Percentiles rank a stretch among this genome's conserved stretches.
Conservation (phyloP, 2,113 vertebrate species). For the Henicopernis longicauda region DNA sequence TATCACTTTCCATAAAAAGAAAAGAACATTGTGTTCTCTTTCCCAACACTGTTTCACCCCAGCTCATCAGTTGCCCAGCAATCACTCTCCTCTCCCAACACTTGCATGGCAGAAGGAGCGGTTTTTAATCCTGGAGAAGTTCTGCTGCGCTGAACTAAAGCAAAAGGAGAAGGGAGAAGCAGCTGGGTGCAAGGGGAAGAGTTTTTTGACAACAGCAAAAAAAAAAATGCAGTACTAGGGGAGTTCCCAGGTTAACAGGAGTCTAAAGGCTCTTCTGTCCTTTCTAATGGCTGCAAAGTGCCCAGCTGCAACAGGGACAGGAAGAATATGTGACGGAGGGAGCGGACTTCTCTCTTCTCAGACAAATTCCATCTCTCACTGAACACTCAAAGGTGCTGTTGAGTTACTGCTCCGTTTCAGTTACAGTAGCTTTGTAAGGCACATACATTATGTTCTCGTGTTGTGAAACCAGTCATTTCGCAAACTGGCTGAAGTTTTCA, state of each 20-base stretch:
- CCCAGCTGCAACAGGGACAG: not conserved
- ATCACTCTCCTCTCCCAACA: constrained; percentile 19
- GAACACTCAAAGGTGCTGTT: not conserved
- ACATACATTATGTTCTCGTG: not conserved
- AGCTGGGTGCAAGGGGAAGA: not conserved
- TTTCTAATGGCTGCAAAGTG: not conserved
- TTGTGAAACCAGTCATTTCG: constrained; percentile 8
- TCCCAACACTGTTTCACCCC: constrained; percentile 45
- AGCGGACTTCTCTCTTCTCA: not conserved
- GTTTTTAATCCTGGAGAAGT: not conserved
- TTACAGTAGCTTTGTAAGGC: not conserved
- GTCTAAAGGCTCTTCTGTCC: not conserved
- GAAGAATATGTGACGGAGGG: not conserved
- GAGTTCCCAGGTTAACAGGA: not conserved
- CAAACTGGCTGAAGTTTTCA: constrained; percentile 28
- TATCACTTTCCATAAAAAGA: constrained; percentile 66
- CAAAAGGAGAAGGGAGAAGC: not conserved
- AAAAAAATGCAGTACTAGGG: not conserved
- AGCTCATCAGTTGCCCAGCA: constrained; percentile 53
- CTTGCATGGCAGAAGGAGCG: not conserved
- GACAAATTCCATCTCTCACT: not conserved
- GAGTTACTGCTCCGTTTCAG: not conserved
- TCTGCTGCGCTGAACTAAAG: not conserved
- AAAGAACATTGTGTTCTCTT: constrained; percentile 61
- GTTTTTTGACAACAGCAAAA: not conserved